These are phyloP conservation scores for Antitype chi DNA, from an alignment of 2,888 invertebrate genomes.

Conservation along the genomic window DNA sequence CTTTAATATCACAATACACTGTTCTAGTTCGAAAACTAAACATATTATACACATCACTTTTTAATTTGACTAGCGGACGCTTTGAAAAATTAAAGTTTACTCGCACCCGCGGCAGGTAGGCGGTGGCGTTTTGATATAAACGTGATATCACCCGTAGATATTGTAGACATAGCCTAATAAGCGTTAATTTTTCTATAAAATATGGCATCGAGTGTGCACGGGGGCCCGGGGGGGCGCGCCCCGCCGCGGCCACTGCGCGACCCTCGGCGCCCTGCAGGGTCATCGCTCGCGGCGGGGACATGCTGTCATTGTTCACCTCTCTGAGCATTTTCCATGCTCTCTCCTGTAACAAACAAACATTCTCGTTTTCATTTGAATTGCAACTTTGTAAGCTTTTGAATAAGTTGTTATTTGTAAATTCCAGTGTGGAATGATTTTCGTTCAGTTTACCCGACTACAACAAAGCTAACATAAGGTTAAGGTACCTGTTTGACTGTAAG, in stretches of 20 bases:
- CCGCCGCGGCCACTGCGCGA: conserved; percentile 79
- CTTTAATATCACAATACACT: conserved; percentile 83
- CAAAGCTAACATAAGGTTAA: neutral
- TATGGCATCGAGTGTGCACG: conserved; percentile 77
- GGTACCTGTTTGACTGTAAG: conserved; percentile 3
- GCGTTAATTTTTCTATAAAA: conserved; percentile 84
- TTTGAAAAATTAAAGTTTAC: conserved; percentile 88
- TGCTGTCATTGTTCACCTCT: conserved; percentile 87
- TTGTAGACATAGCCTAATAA: conserved; percentile 89
- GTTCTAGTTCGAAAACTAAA: conserved; percentile 87
- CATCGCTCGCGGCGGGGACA: conserved; percentile 89
- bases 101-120: conserved; percentile 78
- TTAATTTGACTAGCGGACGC: conserved; percentile 90
- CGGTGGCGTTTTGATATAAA: conserved; percentile 77
- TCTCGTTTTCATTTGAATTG: conserved; percentile 37
- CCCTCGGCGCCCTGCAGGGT: conserved; percentile 83
- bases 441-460: conserved; percentile 9
- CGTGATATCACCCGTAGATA: conserved; percentile 82
- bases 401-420: conserved; percentile 10
- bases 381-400: conserved; percentile 9
- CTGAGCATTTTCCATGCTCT: conserved; percentile 88
- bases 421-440: neutral
- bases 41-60: conserved; percentile 79
- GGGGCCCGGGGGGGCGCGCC: conserved; percentile 76
- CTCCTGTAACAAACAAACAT: conserved; percentile 83